phyloP scores from a whole-genome alignment of 35 echinoderm and acorn worm species.

The Strongylocentrotus purpuratus region DNA sequence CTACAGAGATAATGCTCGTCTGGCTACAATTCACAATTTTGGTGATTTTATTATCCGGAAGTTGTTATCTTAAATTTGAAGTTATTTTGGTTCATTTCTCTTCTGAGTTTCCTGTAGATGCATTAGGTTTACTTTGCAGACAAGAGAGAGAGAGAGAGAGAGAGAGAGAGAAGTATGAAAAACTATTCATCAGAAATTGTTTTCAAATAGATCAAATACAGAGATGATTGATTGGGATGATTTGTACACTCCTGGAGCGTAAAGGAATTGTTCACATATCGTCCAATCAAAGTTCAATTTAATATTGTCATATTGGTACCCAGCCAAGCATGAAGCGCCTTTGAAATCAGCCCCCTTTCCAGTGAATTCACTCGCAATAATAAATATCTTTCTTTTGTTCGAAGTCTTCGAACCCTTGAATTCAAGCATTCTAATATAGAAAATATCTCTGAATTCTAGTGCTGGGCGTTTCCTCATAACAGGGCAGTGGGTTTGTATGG shows the following conservation, averaged over 20 bases:
- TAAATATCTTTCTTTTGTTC: background rate
- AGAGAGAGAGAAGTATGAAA: background rate
- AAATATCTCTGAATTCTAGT: background rate
- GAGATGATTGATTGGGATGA: background rate
- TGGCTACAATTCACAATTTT: too few species aligned
- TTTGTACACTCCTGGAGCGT: background rate
- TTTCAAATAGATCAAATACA: constrained; percentile 10
- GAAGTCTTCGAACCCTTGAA: background rate
- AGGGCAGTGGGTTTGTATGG: background rate
- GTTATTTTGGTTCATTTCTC: background rate
- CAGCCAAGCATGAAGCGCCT: background rate
- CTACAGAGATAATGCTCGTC: too few species aligned
- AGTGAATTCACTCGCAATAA: background rate
- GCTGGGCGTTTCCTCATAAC: constrained; percentile 8
- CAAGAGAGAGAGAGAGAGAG: background rate
- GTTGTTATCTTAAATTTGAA: background rate
- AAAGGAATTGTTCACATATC: background rate
- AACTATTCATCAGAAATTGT: background rate
- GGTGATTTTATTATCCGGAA: too few species aligned
- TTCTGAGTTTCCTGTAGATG: background rate
- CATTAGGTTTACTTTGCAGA: background rate
- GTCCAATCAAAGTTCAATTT: background rate
- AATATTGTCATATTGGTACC: background rate
- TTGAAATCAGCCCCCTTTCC: background rate
- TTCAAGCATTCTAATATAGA: background rate